Base-by-base conservation (phyloP, 1,140 invertebrate species). In the Euura saliciscinereae region DNA sequence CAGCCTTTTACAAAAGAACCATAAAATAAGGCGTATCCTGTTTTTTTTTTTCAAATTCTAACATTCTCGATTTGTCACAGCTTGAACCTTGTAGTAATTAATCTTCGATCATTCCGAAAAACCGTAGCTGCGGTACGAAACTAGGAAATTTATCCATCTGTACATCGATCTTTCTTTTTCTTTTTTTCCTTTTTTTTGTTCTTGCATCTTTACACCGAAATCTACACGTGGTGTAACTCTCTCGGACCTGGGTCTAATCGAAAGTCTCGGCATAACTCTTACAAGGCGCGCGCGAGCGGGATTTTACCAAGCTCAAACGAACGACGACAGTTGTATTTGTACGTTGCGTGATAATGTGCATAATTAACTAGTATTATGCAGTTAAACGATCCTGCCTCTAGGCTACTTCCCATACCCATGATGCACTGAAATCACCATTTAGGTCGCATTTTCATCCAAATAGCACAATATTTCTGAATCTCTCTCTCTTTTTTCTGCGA, bases 321-420 rank as follows among this genome's bases (percentile, higher is more conserved):
- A 59, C 51, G 51, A 59, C 10, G 51, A 59, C 51, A 59, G 51
- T 59, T 59, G 51, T 59, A 59, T 59, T 59, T 59, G 51, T 59
- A 59, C 51, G 51, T n/a, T 59, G 51, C 51, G 51, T 59, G 51
- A 59, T 59, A 59, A 59, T 59, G 51, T 59, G 51, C 51, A 59
- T 59, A 59, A 59, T 59, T 59, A 59, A 59, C 51, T 2, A 59
- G 51, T 59, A 59, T 59, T 59, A 59, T 59, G 51, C 51, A 4
- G 51, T 59, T 59, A 59, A 59, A 59, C 51, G 51, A 8, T 59
- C 51, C 8, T 59, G 51, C 51, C 51, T 59, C 51, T 59, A 3
- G 51, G 51, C 51, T 59, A 59, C 51, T 3, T 59, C 13, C 51
- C 6, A 59, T 59, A 59, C 8, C 3, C 51, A 59, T n/a, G 51